Percentiles rank a stretch among this genome's conserved stretches.
Evolutionary conservation across 2,888 invertebrate species (phyloP).

Genomic region (Ellobium chinense): DNA sequence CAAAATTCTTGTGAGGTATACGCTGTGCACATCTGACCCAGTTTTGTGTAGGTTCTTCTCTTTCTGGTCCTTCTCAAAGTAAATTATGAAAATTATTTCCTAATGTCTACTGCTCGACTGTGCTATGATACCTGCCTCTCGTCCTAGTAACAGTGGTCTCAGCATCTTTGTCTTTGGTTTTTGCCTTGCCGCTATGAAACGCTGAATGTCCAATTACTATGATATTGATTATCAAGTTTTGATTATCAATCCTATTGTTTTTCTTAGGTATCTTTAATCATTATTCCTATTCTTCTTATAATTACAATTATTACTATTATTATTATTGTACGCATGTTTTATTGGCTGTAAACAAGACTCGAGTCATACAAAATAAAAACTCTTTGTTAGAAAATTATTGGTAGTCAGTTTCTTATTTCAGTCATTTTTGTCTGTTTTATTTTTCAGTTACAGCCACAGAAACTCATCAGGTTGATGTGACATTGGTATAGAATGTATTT

Average conservation of each 20-base stretch:
- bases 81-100: no score
- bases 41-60: not conserved
- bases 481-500: no score
- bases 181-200: slow-evolving; percentile 23
- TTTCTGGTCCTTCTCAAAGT: not conserved
- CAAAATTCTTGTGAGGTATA: no score
- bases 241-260: not conserved
- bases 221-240: not conserved
- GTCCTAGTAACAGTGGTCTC: not conserved
- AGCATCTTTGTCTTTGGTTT: not conserved
- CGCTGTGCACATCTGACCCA: no score
- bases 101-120: no score
- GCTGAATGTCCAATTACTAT: slow-evolving; percentile 21
- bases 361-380: slow-evolving; percentile 18
- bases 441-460: no score
- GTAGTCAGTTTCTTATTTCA: no score
- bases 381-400: slow-evolving; percentile 48
- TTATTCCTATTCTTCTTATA: slow-evolving; percentile 25
- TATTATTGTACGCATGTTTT: slow-evolving; percentile 37
- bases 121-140: no score
- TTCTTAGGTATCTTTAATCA: not conserved
- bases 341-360: slow-evolving; percentile 38
- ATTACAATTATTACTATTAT: slow-evolving; percentile 10
- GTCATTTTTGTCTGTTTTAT: no score
- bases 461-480: no score